Evolutionary conservation across 2,113 vertebrate genomes (phyloP), one percentile per base, ranked within the genome.

Genomic region (Mesocricetus auratus): DNA sequence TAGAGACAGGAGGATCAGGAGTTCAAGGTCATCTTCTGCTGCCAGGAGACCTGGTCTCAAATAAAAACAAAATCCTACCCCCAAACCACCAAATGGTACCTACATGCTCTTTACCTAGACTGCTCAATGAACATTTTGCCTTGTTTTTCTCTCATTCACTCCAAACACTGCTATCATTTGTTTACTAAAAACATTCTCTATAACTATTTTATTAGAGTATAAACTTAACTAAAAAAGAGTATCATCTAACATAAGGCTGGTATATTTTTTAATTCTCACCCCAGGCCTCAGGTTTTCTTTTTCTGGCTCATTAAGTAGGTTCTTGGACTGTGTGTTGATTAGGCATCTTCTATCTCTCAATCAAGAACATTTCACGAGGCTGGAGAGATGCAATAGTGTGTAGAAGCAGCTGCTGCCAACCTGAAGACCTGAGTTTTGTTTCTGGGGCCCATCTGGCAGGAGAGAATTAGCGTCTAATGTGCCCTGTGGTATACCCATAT

Each of bases 231-330:
- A 58, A n/a, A 47, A 68, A 93, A 60, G 24, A 29, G 69, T 39
- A 89, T 74, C 66, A 88, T 36, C 53, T 64, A 94, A 89, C 19
- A 92, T 33, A 82, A 29, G 42, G 31, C 9, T 4, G 7, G 16
- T 78, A 77, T 29, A 53, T 53, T 53, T 83, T 93, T 26, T 50
- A 89, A 39, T 12, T 89, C 19, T 86, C 42, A 94, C 42, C 24
- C 68, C 36, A 95, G 94, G 74, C 62, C 73, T 69, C n/a, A 78
- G 45, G 75, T 91, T 64, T 94, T 94, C 26, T 93, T 66, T 73
- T 62, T 45, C 82, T 85, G 60, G 60, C 71, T 78, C n/a, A 39
- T 39, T 53, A 73, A 77, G 47, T 62, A 93, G 53, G 19, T 66
- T 87, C 74, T 68, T 58, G 16, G 21, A 68, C 45, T 82, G 13